These are phyloP conservation scores for Leptinotarsa rubiginosa DNA, from an alignment of 2,888 invertebrate genomes.

Conservation along the genomic window DNA sequence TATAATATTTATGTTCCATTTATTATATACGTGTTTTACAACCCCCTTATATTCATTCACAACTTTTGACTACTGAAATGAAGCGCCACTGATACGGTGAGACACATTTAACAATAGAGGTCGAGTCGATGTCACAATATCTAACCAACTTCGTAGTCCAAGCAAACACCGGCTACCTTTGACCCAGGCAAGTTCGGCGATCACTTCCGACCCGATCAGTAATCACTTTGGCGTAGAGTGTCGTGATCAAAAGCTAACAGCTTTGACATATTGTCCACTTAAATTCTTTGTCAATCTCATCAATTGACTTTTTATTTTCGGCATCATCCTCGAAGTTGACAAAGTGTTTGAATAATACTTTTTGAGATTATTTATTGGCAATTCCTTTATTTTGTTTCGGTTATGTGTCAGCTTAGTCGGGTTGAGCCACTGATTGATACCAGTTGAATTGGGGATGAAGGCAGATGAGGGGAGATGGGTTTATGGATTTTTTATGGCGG, in stretches of 20 bases:
- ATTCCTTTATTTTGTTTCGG: constrained; percentile 17
- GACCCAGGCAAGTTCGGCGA: constrained; percentile 43
- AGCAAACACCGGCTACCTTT: constrained; percentile 35
- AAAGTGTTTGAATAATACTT: constrained; percentile 34
- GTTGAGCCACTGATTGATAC: constrained; percentile 11
- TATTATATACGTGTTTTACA: too few relatives aligned
- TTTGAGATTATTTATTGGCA: constrained; percentile 37
- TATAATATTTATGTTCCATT: too few relatives aligned
- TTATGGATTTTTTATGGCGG: constrained; percentile 5
- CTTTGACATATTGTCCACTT: constrained; percentile 52
- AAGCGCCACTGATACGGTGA: background rate
- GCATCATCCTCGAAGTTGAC: constrained; percentile 39
- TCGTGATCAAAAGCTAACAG: constrained; percentile 49
- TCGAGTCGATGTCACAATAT: constrained; percentile 29
- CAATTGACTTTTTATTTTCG: constrained; percentile 43
- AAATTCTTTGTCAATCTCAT: constrained; percentile 50
- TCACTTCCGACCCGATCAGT: constrained; percentile 37
- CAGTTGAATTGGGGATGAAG: constrained; percentile 1
- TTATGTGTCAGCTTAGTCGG: constrained; percentile 1
- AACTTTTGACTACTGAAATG: background rate
- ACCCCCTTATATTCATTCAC: too few relatives aligned
- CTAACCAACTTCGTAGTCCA: constrained; percentile 44
- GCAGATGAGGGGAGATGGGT: constrained; percentile 5
- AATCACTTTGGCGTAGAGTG: constrained; percentile 14
- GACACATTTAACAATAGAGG: constrained; percentile 37